Percentiles rank a stretch among this genome's conserved stretches.
Conservation (phyloP, 2,113 vertebrate genomes). For the Numida meleagris region DNA sequence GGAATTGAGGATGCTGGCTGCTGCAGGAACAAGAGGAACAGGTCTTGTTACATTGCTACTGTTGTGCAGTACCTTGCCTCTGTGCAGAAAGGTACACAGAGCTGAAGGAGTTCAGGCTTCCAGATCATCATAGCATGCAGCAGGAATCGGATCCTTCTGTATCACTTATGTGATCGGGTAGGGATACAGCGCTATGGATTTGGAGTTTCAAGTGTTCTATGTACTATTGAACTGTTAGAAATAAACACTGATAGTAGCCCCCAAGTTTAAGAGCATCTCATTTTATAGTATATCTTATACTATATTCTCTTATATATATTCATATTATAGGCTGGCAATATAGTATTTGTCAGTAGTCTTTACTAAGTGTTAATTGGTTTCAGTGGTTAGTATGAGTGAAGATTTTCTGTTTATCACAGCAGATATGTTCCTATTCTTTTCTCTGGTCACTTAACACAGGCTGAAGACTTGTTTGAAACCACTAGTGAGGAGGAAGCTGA, state of each 20-base stretch:
- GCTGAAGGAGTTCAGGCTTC: neutral
- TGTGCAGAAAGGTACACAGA: neutral
- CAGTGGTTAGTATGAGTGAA: neutral
- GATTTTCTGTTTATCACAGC: neutral
- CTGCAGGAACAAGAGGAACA: neutral
- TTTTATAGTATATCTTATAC: no score
- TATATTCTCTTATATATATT: no score
- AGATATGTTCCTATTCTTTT: neutral
- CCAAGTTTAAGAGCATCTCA: neutral
- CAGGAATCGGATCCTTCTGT: neutral
- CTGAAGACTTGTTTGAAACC: slow-evolving; percentile 82
- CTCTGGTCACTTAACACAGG: slow-evolving; percentile 38
- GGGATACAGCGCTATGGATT: neutral
- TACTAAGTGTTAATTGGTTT: neutral
- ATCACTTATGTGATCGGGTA: neutral
- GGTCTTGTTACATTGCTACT: neutral
- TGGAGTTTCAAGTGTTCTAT: neutral
- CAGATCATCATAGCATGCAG: accelerated
- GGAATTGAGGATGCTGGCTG: neutral
- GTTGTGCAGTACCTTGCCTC: neutral
- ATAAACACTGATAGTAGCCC: no score
- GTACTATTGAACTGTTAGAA: neutral
- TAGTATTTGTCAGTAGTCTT: neutral
- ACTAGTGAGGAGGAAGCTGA: slow-evolving; percentile 84
- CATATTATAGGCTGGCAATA: no score